Evolutionary conservation across 2,888 invertebrate species (phyloP), one percentile per base, ranked within the genome.

Genomic region (Thera britannica): DNA sequence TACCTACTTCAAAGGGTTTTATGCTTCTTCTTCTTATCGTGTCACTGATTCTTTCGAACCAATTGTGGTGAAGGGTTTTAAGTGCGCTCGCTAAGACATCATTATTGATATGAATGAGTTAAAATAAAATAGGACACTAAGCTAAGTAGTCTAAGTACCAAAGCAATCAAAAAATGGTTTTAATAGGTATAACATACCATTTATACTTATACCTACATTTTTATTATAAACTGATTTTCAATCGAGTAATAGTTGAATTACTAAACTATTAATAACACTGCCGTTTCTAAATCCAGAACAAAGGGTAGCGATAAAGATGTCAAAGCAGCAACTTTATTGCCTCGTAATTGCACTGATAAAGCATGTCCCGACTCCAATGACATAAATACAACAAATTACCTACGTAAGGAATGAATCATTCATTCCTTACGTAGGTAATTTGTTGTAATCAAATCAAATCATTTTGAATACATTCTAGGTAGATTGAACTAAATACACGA

Each of bases 321-420:
- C 35, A 49, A 41, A 41, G 56, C 12, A 49, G 44, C 44, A 49
- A 54, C 41, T 61, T 54, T 44, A 35, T 44, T 3, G n/a, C 41
- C 44, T 44, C 38, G 41, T 38, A 41, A 60, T 44, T 60, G 41
- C 51, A 60, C 34, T 61, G 52, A 52, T 59, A 59, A 3, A 41
- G 23, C 51, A 54, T 41, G 61, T 44, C 9, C n/a, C 41, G 44
- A 44, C 52, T 44, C 52, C 3, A 34, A 41, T 41, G 38, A 23
- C 51, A 41, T n/a, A 12, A 12, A 51, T 38, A 11, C 12, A 60
- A 41, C 36, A 49, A 59, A 38, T 49, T 56, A 56, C 8, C 7
- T 56, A 55, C n/a, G 23, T 49, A 49, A 49, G 12, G n/a, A 49
- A 49, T 46, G 52, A 1, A 52, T n/a, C n/a, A n/a, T n/a, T n/a